Evolutionary conservation across 2,888 invertebrate species (phyloP), one percentile per base, ranked within the genome.

Genomic region (Eupithecia dodoneata): DNA sequence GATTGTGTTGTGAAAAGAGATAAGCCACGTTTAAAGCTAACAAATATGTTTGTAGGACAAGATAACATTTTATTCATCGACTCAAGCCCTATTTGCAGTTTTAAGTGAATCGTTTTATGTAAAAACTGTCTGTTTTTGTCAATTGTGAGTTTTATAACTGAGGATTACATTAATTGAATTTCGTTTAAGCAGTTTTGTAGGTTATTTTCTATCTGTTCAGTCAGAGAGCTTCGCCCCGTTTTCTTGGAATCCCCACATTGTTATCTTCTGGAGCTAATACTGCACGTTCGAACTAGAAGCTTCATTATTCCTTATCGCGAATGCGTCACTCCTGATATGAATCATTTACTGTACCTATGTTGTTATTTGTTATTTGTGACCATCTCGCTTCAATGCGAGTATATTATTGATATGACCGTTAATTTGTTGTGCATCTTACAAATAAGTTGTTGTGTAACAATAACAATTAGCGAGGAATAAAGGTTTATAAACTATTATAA

Each of bases 1-100:
- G 84, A 88, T 91, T 92, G 91, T 93, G 86, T 87, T 87, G 84
- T 85, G 83, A 78, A 76, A 84, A 82, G 83, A 89, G 91, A 92
- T 92, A 93, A 92, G 89, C 84, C 89, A 88, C 87, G 87, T 80
- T 86, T 88, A 45, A 72, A 44, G 59, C 69, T 18, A 42, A n/a
- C 55, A 69, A 74, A 59, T 59, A 67, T 18, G 65, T 63, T 65
- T 73, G 13, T 65, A 55, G 69, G 66, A 73, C 73, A 42, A 73
- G 52, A 67, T 67, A 67, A 49, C 49, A 52, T 73, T 73, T 63
- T 66, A 67, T 67, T 73, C 12, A 52, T 70, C 30, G 47, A 49
- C 5, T 18, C 18, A 7, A 69, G 12, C 18, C 4, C 47, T 47
- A 5, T 70, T 3, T 66, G 42, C 66, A 15, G 7, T 6, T 66